These are phyloP conservation scores for Agrochola litura DNA, from an alignment of 2,888 invertebrate species.

Conservation along the genomic window DNA sequence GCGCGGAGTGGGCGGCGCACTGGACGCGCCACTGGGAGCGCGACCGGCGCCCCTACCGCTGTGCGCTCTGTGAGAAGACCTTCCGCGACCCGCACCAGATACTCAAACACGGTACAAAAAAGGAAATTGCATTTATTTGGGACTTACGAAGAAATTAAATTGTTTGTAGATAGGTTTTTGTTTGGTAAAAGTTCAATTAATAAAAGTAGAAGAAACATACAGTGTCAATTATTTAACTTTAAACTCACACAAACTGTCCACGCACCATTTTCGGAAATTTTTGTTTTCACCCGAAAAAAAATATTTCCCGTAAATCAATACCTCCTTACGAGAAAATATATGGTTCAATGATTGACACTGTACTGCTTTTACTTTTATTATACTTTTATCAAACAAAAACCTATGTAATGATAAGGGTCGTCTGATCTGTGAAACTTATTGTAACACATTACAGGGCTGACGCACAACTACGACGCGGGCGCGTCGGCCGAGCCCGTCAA, in stretches of 20 bases:
- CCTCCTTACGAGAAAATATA: not conserved
- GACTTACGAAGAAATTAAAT: not conserved
- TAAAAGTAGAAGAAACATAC: not conserved
- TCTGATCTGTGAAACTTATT: not conserved
- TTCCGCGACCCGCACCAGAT: conserved; percentile 85
- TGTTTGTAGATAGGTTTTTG: not conserved
- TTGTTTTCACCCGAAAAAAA: too few species aligned
- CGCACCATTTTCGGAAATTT: too few species aligned
- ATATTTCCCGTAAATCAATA: not conserved
- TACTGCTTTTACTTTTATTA: not conserved
- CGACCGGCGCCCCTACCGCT: conserved; percentile 85
- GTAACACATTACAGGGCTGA: conserved; percentile 73
- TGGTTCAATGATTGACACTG: not conserved
- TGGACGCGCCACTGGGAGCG: conserved; percentile 85
- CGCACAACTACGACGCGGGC: conserved; percentile 74
- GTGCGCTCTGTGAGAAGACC: conserved; percentile 85
- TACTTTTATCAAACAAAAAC: not conserved
- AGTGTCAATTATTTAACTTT: not conserved
- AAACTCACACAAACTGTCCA: not conserved
- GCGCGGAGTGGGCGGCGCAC: conserved; percentile 79
- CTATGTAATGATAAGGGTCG: too few species aligned
- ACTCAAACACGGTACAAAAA: conserved; percentile 82
- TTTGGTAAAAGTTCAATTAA: not conserved
- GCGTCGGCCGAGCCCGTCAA: conserved; percentile 63
- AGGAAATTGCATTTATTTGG: not conserved